Base-by-base conservation (phyloP, 1,140 invertebrate genomes). In the Asbolus verrucosus region DNA sequence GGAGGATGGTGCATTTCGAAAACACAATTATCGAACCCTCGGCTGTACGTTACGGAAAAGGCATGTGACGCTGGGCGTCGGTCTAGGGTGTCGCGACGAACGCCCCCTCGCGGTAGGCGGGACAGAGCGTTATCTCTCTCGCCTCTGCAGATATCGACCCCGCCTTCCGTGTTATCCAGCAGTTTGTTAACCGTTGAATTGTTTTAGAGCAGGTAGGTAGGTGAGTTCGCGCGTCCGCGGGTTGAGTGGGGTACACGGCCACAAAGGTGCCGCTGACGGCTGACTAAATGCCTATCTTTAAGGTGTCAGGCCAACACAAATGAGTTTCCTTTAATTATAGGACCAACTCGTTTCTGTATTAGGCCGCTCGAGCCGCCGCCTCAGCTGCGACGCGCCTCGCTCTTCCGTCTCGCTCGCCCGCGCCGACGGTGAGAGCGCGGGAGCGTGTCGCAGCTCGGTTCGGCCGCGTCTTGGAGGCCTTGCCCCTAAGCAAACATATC, bases 251-350 rank as follows among this genome's bases (percentile, higher is more conserved):
- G 60, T 74, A 65, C 69, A 54, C 46, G 69, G 69, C 54, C 69
- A 78, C 78, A 80, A 80, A 80, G 78, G 73, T 71, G 77, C 79
- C 79, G 79, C 79, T 79, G 78, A 80, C 78, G 77, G 76, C 79
- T 79, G 79, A 79, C 79, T 80, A 80, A 80, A 80, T 80, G 79
- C 79, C 78, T 77, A 80, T 80, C 79, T 80, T 80, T 80, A 80
- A 80, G 76, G 79, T 80, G 79, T 80, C 79, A 79, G 78, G 73
- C 74, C 77, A 77, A 73, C 77, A 78, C 79, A 81, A 81, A 81
- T 81, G 79, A 79, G 79, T 81, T 80, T 80, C 75, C 78, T 77
- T 80, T 81, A 81, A 81, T 81, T 80, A 81, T 76, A 79, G 78
- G 79, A 74, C 79, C 78, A 79, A 73, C 76, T 78, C 70, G 75